A percentile compares a stretch with the other conserved stretches of the same genome.
phyloP scores from a whole-genome alignment of 2,797 vertebrate species.

The Sorex maritimensis region DNA sequence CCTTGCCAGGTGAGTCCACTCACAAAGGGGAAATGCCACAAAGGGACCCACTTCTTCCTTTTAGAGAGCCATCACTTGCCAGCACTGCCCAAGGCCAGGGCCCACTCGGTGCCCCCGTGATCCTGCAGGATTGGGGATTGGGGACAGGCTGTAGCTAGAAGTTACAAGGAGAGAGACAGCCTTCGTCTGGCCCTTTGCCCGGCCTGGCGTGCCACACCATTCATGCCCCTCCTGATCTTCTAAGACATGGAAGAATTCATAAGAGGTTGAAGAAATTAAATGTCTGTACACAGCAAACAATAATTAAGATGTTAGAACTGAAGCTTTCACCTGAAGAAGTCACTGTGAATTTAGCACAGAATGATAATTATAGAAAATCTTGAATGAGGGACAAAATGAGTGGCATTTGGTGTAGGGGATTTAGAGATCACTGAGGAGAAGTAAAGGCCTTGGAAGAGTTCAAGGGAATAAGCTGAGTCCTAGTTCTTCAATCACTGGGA shows the following conservation, averaged over 20 bases:
- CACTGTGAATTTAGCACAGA: background rate
- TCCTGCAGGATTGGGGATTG: background rate
- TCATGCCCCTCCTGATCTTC: background rate
- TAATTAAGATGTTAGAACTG: conserved; percentile 14
- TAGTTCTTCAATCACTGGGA: background rate
- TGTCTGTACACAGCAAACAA: background rate
- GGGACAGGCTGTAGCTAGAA: background rate
- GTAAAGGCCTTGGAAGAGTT: background rate
- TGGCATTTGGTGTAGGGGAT: background rate
- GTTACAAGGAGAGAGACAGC: background rate
- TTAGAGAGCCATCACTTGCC: background rate
- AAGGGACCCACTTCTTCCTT: background rate
- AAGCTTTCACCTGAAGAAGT: background rate
- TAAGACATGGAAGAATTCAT: conserved; percentile 46
- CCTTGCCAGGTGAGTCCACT: conserved; percentile 16
- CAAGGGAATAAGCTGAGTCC: background rate
- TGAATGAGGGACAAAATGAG: background rate
- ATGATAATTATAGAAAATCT: background rate
- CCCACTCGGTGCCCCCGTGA: background rate
- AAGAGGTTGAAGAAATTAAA: conserved; percentile 20
- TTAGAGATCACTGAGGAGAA: background rate
- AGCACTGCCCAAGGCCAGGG: background rate
- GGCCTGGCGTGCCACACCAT: background rate
- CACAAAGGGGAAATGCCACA: background rate
- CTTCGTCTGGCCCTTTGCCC: background rate